Evolutionary conservation across 2,797 vertebrate genomes (phyloP).

Genomic region (Halcyon chelicuti): DNA sequence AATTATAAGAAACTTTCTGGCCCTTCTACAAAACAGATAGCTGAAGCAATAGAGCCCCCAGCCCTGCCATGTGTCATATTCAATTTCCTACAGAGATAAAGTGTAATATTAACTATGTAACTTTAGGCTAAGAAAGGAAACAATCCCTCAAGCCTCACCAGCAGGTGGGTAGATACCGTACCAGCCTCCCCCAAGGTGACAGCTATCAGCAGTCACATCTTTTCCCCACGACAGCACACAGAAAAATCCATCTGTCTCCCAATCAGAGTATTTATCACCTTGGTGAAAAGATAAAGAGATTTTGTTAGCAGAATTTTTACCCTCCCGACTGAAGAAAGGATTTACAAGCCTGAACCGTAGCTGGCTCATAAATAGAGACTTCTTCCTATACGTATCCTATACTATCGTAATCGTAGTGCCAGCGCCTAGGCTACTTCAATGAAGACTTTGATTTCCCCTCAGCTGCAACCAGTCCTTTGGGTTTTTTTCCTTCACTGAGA

Average conservation of each 20-base stretch:
- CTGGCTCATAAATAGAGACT: neutral
- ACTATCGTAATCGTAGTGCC: neutral
- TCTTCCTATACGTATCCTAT: no score
- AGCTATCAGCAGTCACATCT: neutral
- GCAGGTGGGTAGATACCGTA: neutral
- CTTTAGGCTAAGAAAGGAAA: neutral
- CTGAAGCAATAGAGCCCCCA: neutral
- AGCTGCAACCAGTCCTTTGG: neutral
- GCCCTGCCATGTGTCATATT: accelerated
- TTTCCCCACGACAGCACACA: neutral
- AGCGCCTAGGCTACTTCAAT: neutral
- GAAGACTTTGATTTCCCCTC: neutral
- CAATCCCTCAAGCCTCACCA: neutral
- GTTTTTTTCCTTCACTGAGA: neutral
- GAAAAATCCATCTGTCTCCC: neutral
- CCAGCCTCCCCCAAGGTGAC: neutral
- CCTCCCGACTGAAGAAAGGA: neutral
- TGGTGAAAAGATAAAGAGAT: neutral
- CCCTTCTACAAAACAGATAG: neutral
- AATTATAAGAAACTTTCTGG: neutral
- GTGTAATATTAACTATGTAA: neutral
- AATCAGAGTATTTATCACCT: neutral
- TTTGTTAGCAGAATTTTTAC: neutral
- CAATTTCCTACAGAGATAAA: neutral
- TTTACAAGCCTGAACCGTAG: neutral